Percentiles rank a stretch among this genome's conserved stretches.
Conservation (phyloP, 2,113 vertebrate genomes). For the Condylura cristata region DNA sequence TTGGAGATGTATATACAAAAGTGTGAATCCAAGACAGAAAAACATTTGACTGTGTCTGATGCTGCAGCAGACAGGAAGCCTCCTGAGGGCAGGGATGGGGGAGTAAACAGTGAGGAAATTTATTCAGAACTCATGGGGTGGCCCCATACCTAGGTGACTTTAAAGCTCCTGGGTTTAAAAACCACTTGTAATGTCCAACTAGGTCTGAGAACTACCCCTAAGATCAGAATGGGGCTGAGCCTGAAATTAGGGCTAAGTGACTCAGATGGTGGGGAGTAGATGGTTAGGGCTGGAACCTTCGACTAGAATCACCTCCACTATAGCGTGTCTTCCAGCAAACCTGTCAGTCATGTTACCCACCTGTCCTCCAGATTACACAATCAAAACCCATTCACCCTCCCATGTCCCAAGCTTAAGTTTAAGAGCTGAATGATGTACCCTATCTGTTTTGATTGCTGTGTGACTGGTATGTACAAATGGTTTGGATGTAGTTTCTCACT, state of each 20-base stretch:
- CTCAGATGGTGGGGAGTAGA: background rate
- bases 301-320: background rate
- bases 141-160: background rate
- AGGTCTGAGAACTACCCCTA: background rate
- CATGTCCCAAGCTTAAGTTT: background rate
- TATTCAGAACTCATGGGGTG: background rate
- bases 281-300: background rate
- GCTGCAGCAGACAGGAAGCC: background rate
- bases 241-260: background rate
- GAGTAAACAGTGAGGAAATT: background rate
- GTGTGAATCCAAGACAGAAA: background rate
- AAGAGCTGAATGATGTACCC: background rate
- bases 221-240: background rate
- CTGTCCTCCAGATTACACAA: background rate
- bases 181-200: background rate
- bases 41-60: background rate
- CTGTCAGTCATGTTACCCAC: background rate
- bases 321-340: background rate
- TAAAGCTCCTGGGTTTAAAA: background rate
- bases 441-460: too few species aligned
- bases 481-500: conserved; percentile 64
- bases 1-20: background rate
- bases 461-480: too few species aligned
- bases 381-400: background rate
- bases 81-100: background rate